Conservation (phyloP, 2,888 invertebrate genomes). For the Cheilosia variabilis region DNA sequence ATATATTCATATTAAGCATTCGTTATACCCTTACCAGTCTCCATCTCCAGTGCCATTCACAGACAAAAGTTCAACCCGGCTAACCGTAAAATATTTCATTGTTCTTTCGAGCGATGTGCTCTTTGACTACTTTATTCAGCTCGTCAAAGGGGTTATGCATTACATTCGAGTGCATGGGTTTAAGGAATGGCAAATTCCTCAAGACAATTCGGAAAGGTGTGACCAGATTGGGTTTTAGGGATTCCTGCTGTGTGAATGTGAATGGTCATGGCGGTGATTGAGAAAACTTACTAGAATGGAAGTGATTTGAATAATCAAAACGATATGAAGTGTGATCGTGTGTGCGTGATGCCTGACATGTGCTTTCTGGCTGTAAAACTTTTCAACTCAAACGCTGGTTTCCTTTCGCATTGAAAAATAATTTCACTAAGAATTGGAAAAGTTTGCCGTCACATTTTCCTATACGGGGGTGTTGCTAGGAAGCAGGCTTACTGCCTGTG, state of each 20-base stretch:
- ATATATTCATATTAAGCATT: conserved; percentile 13
- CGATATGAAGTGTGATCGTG: conserved; percentile 32
- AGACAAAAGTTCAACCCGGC: conserved; percentile 16
- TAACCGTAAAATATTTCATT: conserved; percentile 49
- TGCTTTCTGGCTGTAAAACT: conserved; percentile 1
- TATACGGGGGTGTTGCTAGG: background rate
- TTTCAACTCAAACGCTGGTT: background rate
- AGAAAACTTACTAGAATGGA: conserved; percentile 16
- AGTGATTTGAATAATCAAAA: conserved; percentile 57
- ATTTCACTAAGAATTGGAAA: conserved; percentile 39
- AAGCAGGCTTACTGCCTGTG: background rate
- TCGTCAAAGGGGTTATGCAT: conserved; percentile 1
- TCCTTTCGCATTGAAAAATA: conserved; percentile 33
- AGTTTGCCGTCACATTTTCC: conserved; percentile 16
- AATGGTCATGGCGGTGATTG: background rate
- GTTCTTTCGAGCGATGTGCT: conserved; percentile 24
- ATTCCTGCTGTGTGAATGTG: background rate
- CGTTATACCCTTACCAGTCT: conserved; percentile 10
- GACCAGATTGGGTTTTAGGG: conserved; percentile 46
- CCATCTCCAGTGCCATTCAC: conserved; percentile 1
- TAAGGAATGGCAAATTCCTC: conserved; percentile 20
- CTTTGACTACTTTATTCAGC: conserved; percentile 17
- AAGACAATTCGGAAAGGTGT: conserved; percentile 38
- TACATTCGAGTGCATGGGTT: background rate
- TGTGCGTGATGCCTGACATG: background rate